A percentile compares a stretch with the other conserved stretches of the same genome.
phyloP scores from a whole-genome alignment of 1,140 invertebrate species.

The Atta cephalotes region DNA sequence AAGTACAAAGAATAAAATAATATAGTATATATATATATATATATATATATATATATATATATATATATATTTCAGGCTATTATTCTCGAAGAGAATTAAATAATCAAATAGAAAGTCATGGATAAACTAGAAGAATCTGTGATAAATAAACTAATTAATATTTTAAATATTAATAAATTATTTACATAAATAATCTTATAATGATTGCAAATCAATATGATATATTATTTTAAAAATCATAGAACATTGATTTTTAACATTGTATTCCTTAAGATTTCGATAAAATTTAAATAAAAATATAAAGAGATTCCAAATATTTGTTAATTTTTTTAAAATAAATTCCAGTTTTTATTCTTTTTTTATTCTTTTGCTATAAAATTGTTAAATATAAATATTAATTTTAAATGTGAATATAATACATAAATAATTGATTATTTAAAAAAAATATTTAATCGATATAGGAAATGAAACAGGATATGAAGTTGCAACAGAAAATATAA shows the following conservation, averaged over 20 bases:
- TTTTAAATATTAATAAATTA: neutral
- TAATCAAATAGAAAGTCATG: neutral
- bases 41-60: neutral
- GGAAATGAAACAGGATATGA: slow-evolving; percentile 8
- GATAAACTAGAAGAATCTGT: neutral
- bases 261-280: neutral
- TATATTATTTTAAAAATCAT: neutral
- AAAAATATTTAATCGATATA: neutral
- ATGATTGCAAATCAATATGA: neutral
- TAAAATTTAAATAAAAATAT: slow-evolving; percentile 8
- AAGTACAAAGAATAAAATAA: too few relatives aligned
- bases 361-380: neutral
- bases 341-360: neutral
- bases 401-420: too few relatives aligned
- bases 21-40: neutral
- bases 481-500: slow-evolving; percentile 22
- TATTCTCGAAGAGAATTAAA: neutral
- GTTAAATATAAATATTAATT: too few relatives aligned
- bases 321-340: neutral
- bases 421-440: too few relatives aligned
- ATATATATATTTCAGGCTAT: neutral
- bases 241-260: neutral
- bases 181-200: neutral
- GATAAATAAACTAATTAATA: neutral
- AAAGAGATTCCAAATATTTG: neutral